These are phyloP conservation scores for Harpagus bidentatus DNA, from an alignment of 2,113 vertebrate genomes.

Conservation along the genomic window DNA sequence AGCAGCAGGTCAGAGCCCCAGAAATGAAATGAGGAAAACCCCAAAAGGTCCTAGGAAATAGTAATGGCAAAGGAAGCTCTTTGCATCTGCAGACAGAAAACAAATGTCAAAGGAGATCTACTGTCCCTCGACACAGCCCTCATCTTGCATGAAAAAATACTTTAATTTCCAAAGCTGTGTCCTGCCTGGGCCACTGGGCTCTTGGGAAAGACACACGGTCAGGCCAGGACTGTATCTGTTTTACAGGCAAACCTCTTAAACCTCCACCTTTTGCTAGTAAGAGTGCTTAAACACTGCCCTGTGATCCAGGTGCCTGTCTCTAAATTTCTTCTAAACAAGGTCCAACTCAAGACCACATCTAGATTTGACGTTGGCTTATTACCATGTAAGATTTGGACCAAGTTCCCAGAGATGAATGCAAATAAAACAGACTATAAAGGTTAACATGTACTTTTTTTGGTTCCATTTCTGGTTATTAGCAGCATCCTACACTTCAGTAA, in stretches of 20 bases:
- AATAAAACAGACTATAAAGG: not conserved
- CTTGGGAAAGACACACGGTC: not conserved
- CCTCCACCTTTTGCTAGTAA: too few relatives aligned
- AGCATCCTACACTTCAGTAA: not conserved
- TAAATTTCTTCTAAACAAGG: not conserved
- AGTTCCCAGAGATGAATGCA: not conserved
- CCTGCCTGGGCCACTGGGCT: not conserved
- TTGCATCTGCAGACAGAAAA: not conserved
- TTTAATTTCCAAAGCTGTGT: not conserved
- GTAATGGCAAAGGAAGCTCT: not conserved
- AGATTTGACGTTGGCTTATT: not conserved
- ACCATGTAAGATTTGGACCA: not conserved
- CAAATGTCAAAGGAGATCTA: not conserved
- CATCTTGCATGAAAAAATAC: not conserved
- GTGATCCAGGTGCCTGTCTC: not conserved
- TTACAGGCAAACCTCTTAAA: not conserved
- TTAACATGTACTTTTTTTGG: accelerated
- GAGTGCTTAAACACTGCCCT: accelerated
- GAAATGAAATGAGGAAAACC: not conserved
- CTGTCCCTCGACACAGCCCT: accelerated
- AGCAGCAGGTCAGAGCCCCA: not conserved
- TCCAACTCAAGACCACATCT: not conserved
- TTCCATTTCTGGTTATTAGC: not conserved
- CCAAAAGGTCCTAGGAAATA: not conserved
- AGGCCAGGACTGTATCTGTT: not conserved